Evolutionary conservation across 2,888 invertebrate genomes (phyloP).

Genomic region (Dascillus cervinus): DNA sequence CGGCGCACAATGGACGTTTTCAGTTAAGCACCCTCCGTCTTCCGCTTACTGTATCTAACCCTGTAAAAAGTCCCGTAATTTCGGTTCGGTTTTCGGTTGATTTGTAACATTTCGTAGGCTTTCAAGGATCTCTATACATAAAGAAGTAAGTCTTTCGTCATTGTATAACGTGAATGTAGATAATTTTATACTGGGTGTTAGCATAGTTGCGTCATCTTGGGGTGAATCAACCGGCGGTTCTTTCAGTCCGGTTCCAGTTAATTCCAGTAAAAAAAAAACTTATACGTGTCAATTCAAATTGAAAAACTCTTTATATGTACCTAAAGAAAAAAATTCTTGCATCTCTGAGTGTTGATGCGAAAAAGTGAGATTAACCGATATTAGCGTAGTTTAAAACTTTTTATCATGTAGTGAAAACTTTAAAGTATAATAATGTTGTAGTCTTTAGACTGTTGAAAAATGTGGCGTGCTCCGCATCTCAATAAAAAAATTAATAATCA

Average conservation of each 20-base stretch:
- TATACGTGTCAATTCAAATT: conserved; percentile 34
- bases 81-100: conserved; percentile 13
- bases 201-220: conserved; percentile 21
- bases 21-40: conserved; percentile 18
- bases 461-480: too few relatives aligned
- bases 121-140: conserved; percentile 39
- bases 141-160: conserved; percentile 38
- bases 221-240: too few relatives aligned
- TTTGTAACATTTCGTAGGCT: conserved; percentile 25
- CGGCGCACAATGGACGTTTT: too few relatives aligned
- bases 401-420: conserved; percentile 33
- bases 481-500: too few relatives aligned
- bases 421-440: conserved; percentile 33
- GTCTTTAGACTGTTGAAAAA: conserved; percentile 18
- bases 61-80: conserved; percentile 12
- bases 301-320: conserved; percentile 17
- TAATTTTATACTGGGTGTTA: conserved; percentile 40
- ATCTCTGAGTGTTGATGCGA: conserved; percentile 43
- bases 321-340: conserved; percentile 31
- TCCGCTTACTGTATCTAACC: conserved; percentile 13
- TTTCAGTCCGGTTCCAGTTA: too few relatives aligned
- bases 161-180: conserved; percentile 36
- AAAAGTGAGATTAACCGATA: conserved; percentile 46
- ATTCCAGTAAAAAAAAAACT: conserved; percentile 29
- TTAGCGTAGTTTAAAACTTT: conserved; percentile 45